phyloP scores from a whole-genome alignment of 1,140 invertebrate species.

The Leptopilina boulardi region DNA sequence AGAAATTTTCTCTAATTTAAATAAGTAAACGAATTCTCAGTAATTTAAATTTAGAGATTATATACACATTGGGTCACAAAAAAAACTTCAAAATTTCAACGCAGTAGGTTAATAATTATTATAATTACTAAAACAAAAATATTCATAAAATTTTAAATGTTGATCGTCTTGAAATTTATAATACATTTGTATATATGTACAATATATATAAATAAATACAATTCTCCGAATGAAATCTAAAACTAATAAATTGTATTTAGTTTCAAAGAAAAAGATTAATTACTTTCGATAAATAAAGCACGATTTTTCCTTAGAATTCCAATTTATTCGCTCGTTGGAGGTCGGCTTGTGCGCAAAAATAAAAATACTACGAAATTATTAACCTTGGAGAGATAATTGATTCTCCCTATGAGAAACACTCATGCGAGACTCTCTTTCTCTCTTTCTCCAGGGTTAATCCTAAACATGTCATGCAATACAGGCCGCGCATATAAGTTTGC shows the following conservation, averaged over 20 bases:
- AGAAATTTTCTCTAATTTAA: no score
- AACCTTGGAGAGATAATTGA: conserved; percentile 21
- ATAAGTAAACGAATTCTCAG: no score
- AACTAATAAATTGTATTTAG: conserved; percentile 45
- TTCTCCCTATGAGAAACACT: conserved; percentile 6
- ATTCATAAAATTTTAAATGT: no score
- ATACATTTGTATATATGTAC: no score
- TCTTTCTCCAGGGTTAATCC: conserved; percentile 57
- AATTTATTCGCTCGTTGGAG: not conserved
- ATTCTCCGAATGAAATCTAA: conserved; percentile 3
- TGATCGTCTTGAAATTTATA: no score
- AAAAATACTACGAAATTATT: conserved; percentile 8
- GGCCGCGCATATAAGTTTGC: conserved; percentile 51
- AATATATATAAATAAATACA: no score
- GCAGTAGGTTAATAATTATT: not conserved
- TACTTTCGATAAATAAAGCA: conserved; percentile 7
- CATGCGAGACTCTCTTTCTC: conserved; percentile 43
- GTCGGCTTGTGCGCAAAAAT: not conserved
- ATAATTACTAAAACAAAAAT: not conserved
- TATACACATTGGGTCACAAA: no score
- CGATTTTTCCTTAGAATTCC: not conserved
- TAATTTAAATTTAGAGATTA: no score
- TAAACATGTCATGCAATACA: conserved; percentile 59
- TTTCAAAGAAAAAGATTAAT: conserved; percentile 15
- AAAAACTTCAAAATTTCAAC: no score